Conservation (phyloP, 2,888 invertebrate genomes). For the Trachelus tabidus region DNA sequence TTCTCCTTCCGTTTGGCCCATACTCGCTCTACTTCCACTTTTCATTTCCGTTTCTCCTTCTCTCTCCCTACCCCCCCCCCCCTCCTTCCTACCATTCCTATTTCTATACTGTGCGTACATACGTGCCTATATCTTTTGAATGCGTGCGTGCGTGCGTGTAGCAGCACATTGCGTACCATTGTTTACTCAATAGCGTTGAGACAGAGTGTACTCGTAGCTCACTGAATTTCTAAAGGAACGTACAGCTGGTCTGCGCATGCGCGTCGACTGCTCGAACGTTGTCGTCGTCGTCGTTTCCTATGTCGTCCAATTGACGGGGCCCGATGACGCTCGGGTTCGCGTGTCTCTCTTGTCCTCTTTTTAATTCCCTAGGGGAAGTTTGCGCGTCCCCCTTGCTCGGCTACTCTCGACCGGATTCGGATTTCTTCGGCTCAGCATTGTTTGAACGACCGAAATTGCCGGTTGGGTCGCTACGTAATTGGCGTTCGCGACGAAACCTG, state of each 20-base stretch:
- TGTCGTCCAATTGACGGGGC: no score
- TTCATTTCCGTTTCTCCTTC: not conserved
- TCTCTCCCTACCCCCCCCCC: conserved; percentile 8
- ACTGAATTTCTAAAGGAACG: conserved; percentile 8
- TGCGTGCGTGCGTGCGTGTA: conserved; percentile 39
- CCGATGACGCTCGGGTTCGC: no score
- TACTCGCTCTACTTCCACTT: conserved; percentile 1
- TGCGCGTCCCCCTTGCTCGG: no score
- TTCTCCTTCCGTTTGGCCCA: conserved; percentile 18
- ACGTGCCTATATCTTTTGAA: not conserved
- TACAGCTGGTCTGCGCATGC: no score
- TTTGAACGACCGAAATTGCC: no score
- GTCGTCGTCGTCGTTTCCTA: no score
- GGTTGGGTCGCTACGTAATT: no score
- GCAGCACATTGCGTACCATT: conserved; percentile 60
- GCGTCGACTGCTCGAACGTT: no score
- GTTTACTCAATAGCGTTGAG: conserved; percentile 59
- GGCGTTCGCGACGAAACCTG: no score
- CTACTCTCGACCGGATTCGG: no score
- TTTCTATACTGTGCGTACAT: conserved; percentile 38
- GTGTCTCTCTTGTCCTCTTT: no score
- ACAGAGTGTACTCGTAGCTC: conserved; percentile 15
- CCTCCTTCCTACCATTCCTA: conserved; percentile 27
- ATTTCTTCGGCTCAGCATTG: not conserved
- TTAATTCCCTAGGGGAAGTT: no score